Conservation (phyloP, 2,797 vertebrate genomes). For the Gobionotothen gibberifrons region DNA sequence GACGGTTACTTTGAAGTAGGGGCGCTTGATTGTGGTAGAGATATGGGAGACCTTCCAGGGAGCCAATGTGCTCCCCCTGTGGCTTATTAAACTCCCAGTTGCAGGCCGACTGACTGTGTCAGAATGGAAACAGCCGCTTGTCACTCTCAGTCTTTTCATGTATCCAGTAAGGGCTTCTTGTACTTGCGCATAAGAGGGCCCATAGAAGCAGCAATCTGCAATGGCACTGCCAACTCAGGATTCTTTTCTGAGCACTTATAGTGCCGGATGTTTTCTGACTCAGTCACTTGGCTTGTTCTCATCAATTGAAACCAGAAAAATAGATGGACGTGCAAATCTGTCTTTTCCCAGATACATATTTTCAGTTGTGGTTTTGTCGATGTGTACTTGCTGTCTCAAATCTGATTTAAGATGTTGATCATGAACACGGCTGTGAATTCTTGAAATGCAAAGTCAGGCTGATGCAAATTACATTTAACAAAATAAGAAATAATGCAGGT, state of each 20-base stretch:
- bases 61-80: conserved; percentile 60
- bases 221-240: conserved; percentile 46
- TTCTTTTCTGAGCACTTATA: conserved; percentile 57
- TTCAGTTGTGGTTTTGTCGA: conserved; percentile 41
- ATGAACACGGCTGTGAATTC: conserved; percentile 15
- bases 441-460: neutral
- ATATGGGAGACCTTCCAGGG: conserved; percentile 54
- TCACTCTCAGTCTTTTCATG: conserved; percentile 74
- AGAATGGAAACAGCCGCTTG: conserved; percentile 66
- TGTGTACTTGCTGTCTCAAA: conserved; percentile 21
- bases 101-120: conserved; percentile 63
- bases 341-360: conserved; percentile 15
- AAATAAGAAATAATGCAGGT: neutral
- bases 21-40: conserved; percentile 58
- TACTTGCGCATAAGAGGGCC: conserved; percentile 42
- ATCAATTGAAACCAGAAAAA: conserved; percentile 43
- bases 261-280: conserved; percentile 63
- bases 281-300: conserved; percentile 57
- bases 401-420: conserved; percentile 28
- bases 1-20: conserved; percentile 74
- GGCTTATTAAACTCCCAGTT: conserved; percentile 76
- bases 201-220: conserved; percentile 64
- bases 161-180: conserved; percentile 60
- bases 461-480: neutral
- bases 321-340: conserved; percentile 21